phyloP scores from a whole-genome alignment of 2,113 vertebrate genomes.

The Platysternon megacephalum region DNA sequence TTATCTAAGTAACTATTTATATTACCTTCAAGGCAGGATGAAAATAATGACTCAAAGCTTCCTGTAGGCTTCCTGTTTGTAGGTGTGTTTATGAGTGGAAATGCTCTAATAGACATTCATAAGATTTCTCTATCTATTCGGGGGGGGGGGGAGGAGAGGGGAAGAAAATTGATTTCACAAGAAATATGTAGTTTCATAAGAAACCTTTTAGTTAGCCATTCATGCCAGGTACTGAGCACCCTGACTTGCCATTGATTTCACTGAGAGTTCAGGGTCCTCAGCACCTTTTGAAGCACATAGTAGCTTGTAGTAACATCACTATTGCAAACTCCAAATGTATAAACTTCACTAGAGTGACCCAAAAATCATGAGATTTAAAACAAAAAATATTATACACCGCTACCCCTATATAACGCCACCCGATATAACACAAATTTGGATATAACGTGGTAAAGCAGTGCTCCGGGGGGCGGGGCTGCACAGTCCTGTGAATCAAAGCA shows the following conservation, averaged over 20 bases:
- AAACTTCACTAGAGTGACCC: background rate
- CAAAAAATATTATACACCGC: background rate
- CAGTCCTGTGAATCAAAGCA: too few relatives aligned
- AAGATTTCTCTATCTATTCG: background rate
- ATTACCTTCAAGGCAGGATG: background rate
- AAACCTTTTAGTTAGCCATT: background rate
- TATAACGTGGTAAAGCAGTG: too few relatives aligned
- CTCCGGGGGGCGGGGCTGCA: too few relatives aligned
- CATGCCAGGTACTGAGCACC: background rate
- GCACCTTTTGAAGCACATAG: background rate
- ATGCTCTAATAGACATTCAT: background rate
- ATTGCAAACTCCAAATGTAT: background rate
- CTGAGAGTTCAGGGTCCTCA: background rate
- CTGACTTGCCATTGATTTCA: background rate
- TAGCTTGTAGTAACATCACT: too few relatives aligned
- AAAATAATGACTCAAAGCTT: background rate
- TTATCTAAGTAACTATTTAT: background rate
- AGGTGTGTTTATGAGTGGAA: background rate
- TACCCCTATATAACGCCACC: too few relatives aligned
- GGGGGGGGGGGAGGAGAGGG: accelerated
- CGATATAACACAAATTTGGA: too few relatives aligned
- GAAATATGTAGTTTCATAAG: background rate
- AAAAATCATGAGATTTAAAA: background rate
- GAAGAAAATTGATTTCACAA: background rate
- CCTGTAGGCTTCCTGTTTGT: background rate